Conservation (phyloP, 2,888 invertebrate species). For the Tridacna gigas region DNA sequence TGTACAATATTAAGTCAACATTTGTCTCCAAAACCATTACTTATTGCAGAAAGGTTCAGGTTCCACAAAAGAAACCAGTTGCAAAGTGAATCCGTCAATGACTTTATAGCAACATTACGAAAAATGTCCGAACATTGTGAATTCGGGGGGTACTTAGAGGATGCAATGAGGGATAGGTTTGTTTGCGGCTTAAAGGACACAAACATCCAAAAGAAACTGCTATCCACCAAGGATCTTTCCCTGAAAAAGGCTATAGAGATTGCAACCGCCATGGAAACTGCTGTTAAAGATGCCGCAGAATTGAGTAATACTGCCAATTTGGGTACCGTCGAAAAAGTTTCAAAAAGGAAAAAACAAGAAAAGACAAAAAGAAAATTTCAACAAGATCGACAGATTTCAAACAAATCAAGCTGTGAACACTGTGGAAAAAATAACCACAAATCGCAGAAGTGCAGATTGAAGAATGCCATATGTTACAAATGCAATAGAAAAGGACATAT, state of each 20-base stretch:
- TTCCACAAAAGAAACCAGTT: constrained; percentile 39
- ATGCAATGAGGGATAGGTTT: constrained; percentile 53
- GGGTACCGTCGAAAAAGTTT: constrained; percentile 8
- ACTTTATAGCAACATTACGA: constrained; percentile 45
- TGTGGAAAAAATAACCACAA: not conserved
- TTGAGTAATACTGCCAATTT: not conserved
- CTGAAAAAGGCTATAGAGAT: constrained; percentile 38
- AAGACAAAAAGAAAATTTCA: not conserved
- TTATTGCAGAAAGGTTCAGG: too few relatives aligned
- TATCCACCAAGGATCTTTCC: constrained; percentile 36
- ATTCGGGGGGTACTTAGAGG: constrained; percentile 38
- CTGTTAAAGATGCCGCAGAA: constrained; percentile 40
- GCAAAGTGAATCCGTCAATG: constrained; percentile 13
- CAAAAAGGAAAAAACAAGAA: not conserved
- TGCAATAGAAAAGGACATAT: constrained; percentile 31
- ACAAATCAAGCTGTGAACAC: not conserved
- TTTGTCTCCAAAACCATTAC: constrained; percentile 46
- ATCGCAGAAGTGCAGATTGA: not conserved
- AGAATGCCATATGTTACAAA: constrained; percentile 3
- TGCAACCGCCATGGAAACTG: constrained; percentile 54
- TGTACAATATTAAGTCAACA: too few relatives aligned
- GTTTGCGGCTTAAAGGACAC: constrained; percentile 55
- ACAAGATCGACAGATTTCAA: not conserved
- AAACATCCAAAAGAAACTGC: constrained; percentile 40
- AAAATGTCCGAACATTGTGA: constrained; percentile 56